Evolutionary conservation across 2,797 vertebrate genomes (phyloP).

Genomic region (Lepus townsendii): DNA sequence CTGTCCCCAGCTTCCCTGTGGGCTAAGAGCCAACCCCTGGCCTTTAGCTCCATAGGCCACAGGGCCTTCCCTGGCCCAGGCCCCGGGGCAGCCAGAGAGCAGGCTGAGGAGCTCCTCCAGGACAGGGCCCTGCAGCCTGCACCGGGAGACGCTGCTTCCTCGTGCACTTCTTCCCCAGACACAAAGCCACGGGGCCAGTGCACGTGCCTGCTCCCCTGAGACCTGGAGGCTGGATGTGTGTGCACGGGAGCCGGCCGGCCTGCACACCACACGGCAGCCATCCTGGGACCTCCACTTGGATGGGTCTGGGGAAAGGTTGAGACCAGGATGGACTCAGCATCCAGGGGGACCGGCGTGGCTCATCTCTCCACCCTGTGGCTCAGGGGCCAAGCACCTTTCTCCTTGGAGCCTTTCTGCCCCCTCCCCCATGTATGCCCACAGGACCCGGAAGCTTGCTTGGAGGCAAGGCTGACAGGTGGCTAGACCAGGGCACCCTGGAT

Average conservation of each 20-base stretch:
- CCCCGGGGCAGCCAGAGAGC: not conserved
- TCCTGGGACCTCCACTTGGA: not conserved
- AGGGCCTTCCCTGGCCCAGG: not conserved
- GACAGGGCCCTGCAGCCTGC: not conserved
- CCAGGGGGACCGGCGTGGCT: not conserved
- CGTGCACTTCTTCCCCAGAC: not conserved
- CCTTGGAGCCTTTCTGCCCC: conserved; percentile 84
- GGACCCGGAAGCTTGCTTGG: conserved; percentile 93
- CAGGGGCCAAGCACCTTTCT: conserved; percentile 66
- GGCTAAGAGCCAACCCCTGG: not conserved
- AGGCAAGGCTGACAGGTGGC: conserved; percentile 90
- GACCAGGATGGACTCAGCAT: not conserved
- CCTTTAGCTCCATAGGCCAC: not conserved
- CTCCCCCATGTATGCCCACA: conserved; percentile 85
- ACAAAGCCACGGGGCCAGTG: not conserved
- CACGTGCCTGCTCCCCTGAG: not conserved
- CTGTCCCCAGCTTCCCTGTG: not conserved
- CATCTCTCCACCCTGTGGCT: not conserved
- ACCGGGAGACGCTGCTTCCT: not conserved
- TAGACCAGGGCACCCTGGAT: not conserved
- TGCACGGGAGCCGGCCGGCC: no score
- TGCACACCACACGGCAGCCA: not conserved
- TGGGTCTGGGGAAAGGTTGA: not conserved
- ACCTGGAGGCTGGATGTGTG: not conserved
- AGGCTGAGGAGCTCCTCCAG: not conserved